Evolutionary conservation across 2,797 vertebrate genomes (phyloP), one percentile per base, ranked within the genome.

Genomic region (Sebastes vulpes): DNA sequence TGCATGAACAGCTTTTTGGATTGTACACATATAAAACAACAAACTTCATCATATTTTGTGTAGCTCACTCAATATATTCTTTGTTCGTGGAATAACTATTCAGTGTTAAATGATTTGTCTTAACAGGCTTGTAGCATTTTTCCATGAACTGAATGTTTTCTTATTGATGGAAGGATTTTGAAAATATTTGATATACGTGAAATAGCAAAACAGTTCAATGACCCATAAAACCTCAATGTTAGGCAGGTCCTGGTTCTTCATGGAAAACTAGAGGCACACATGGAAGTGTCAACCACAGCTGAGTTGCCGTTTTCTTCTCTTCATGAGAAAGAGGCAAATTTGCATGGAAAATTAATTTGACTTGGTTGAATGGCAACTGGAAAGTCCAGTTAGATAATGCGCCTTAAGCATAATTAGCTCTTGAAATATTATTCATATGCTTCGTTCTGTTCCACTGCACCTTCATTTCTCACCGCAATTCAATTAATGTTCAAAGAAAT

Each of bases 381-480:
- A 84, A 81, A 65, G 79, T 91, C 86, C 76, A 77, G 83, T 92
- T 77, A 79, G 84, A 93, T 89, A 63, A 88, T 79, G 66, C 56
- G 77, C 84, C 75, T 76, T 76, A 81, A 86, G 88, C 74, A 81
- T 84, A 83, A 91, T 89, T 92, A 92, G 83, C 84, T 85, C 82
- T 82, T 89, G 81, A 91, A 89, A 87, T 81, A 87, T 87, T 88
- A 85, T 65, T 89, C 75, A 84, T 79, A 84, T 86, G 60, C 60
- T 77, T 61, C 50, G 63, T 87, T 92, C 83, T 91, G 70, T 90
- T 83, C 80, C 63, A 48, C 72, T 79, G 75, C 84, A 79, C 82
- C 70, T 83, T 86, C 78, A 83, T 88, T 85, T 84, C 70, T 81
- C 72, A 38, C 65, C 6, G 42, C 52, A 18, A 82, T 90, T 90